These are phyloP conservation scores for Hippocampus zosterae DNA, from an alignment of 2,113 vertebrate species.

Conservation along the genomic window DNA sequence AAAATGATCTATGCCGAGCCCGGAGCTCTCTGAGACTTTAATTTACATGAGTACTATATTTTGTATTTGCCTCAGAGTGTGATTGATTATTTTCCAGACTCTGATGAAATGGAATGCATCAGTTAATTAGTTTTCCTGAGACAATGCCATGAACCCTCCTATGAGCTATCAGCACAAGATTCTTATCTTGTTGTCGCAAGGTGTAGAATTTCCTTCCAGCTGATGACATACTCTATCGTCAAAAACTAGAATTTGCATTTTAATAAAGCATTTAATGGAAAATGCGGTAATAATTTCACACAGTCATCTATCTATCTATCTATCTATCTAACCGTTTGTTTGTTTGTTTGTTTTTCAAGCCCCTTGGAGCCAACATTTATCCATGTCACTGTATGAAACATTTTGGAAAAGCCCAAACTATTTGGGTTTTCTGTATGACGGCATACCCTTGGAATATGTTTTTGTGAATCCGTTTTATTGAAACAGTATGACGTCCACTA, in stretches of 20 bases:
- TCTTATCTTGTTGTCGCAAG: constrained; percentile 5
- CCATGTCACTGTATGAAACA: constrained; percentile 1
- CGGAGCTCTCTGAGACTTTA: constrained; percentile 49
- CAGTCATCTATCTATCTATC: too few relatives aligned
- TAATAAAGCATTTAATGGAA: neutral
- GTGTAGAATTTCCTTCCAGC: neutral
- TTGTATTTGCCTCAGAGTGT: constrained; percentile 58
- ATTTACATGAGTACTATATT: constrained; percentile 71
- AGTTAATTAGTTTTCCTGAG: constrained; percentile 70
- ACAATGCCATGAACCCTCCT: constrained; percentile 43
- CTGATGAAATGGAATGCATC: constrained; percentile 72
- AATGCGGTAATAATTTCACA: neutral
- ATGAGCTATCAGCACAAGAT: constrained; percentile 16
- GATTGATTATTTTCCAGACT: constrained; percentile 65
- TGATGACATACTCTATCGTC: neutral
- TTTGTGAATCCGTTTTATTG: neutral
- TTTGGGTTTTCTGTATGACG: constrained; percentile 12
- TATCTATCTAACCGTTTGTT: too few relatives aligned
- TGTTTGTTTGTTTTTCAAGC: neutral
- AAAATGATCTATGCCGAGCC: constrained; percentile 53
- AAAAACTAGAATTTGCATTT: neutral
- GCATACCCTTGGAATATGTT: neutral
- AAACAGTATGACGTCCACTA: neutral
- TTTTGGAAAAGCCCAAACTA: constrained; percentile 10
- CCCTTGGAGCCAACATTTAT: neutral